Conservation (phyloP, 2,113 vertebrate species). For the Rhinolophus sinicus region DNA sequence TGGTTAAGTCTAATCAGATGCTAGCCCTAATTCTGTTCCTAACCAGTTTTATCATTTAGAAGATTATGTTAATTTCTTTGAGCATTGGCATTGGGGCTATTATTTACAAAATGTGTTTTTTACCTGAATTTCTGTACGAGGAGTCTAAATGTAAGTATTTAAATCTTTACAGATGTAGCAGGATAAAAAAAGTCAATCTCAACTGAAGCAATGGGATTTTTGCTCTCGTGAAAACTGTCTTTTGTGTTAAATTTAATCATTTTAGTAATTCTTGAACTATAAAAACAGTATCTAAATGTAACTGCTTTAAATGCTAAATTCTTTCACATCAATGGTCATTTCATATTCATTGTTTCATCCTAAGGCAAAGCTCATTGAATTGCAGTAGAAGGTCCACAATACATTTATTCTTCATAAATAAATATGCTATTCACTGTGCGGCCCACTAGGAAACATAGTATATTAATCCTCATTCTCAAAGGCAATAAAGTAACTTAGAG, state of each 20-base stretch:
- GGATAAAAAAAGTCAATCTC: not conserved
- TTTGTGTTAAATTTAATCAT: constrained; percentile 7
- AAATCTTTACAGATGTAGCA: not conserved
- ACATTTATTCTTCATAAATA: constrained; percentile 38
- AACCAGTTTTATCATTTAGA: not conserved
- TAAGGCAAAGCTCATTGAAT: not conserved
- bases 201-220: not conserved
- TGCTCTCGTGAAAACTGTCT: not conserved
- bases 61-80: not conserved
- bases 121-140: not conserved
- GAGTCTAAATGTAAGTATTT: not conserved
- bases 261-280: not conserved
- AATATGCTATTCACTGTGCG: not conserved
- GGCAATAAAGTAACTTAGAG: not conserved
- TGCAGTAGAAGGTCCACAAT: not conserved
- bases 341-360: not conserved
- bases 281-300: not conserved
- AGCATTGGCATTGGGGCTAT: not conserved
- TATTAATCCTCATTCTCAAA: not conserved
- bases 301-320: not conserved
- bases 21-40: not conserved
- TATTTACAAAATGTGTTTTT: not conserved
- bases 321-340: not conserved
- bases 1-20: not conserved
- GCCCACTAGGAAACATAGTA: not conserved